Base-by-base conservation (phyloP, 2,113 vertebrate genomes). In the Acanthisitta chloris region DNA sequence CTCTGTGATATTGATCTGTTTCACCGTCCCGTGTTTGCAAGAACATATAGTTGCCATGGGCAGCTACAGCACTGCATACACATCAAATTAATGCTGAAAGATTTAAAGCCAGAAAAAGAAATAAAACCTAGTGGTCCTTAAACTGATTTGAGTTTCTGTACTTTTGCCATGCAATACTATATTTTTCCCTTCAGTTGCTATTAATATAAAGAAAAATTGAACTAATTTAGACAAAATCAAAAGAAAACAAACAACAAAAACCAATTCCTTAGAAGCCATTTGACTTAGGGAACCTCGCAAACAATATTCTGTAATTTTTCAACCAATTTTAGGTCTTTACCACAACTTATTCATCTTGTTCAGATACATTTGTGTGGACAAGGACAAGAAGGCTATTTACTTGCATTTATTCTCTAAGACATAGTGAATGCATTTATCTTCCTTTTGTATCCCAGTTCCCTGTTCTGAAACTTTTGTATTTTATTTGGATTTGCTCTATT, bases 1-100 rank as follows among this genome's bases (percentile, higher is more conserved):
- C 85, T 94, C 92, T 79, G 51, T 94, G 96, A 94, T 97, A 98
- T 98, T 67, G 97, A 98, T 98, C 97, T 89, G 69, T 94, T 98
- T 96, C 95, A 93, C 45, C 81, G 78, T 49, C 78, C 77, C 96
- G 73, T 94, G 86, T 95, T 65, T 97, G 57, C 74, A 96, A 90
- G 84, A 96, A 86, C 95, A 94, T 88, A 96, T 77, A 95, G 78
- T 86, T 97, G 94, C 94, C 86, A 97, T 0, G 1, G 94, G 88
- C 94, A 89, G 86, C 93, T 93, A 51, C 73, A 87, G 71, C 54
- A 87, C 72, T 43, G 51, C 86, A 81, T 61, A 96, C 38, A 51
- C 70, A 66, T 92, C 17, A 15, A 96, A 96, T 85, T 92, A 92
- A 64, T 91, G 49, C 13, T 86, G 55, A 95, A 94, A 83, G 81